phyloP scores from a whole-genome alignment of 2,113 vertebrate species.

The Myocastor coypus region DNA sequence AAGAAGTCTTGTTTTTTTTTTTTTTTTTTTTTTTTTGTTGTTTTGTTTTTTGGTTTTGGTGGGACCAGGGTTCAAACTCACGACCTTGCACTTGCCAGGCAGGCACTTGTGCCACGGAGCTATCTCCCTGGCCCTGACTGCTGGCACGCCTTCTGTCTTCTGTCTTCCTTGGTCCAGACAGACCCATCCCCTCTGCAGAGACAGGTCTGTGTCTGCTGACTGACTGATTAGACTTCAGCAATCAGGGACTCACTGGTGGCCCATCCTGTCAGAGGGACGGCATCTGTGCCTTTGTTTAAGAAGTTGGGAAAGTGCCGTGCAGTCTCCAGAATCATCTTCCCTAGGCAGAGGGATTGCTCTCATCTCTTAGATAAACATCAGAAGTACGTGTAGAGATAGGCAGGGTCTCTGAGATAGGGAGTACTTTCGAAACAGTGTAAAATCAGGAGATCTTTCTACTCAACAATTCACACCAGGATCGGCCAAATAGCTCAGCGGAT shows the following conservation, averaged over 20 bases:
- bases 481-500: too few species aligned
- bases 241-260: background rate
- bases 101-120: too few species aligned
- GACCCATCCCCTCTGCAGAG: background rate
- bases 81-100: too few species aligned
- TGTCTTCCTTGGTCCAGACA: background rate
- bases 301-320: background rate
- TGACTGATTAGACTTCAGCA: background rate
- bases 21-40: too few species aligned
- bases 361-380: background rate
- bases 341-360: background rate
- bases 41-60: too few species aligned
- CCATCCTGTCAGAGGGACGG: rapidly evolving
- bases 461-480: background rate
- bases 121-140: too few species aligned
- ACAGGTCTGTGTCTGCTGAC: background rate
- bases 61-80: too few species aligned
- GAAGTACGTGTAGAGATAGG: rapidly evolving
- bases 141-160: too few species aligned
- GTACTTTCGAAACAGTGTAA: background rate
- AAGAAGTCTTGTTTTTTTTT: too few species aligned
- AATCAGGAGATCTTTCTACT: background rate
- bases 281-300: background rate
- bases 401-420: background rate
- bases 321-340: background rate